phyloP scores from a whole-genome alignment of 2,888 invertebrate genomes.

The Drosophila kanekoi region DNA sequence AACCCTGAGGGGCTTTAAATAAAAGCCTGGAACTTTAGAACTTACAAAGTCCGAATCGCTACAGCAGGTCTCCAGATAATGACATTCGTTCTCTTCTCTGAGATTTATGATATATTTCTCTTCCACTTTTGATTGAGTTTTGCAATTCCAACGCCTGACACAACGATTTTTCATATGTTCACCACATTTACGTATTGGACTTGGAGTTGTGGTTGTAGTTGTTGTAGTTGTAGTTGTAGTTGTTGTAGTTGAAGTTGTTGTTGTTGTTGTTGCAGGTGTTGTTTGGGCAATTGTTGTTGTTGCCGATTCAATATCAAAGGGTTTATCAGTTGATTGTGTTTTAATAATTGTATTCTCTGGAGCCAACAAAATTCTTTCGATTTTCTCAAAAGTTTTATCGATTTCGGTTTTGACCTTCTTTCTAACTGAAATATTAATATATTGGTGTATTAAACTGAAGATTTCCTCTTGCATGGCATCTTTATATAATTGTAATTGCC shows the following conservation, averaged over 20 bases:
- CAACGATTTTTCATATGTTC: background rate
- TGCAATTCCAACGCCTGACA: slow-evolving; percentile 13
- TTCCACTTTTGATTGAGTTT: rapidly evolving
- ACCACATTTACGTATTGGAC: background rate
- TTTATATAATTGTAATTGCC: no score
- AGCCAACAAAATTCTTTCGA: no score
- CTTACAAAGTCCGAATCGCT: slow-evolving; percentile 2
- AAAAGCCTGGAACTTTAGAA: background rate
- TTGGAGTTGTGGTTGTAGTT: slow-evolving; percentile 2
- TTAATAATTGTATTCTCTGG: no score
- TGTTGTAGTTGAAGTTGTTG: background rate
- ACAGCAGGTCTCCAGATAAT: slow-evolving; percentile 32
- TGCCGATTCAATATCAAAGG: background rate
- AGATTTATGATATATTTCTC: slow-evolving; percentile 10
- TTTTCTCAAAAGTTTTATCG: no score
- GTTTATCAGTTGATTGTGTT: no score
- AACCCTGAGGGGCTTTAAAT: no score
- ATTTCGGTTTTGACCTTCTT: no score
- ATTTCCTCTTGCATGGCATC: no score
- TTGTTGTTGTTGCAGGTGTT: slow-evolving; percentile 1
- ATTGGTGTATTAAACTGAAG: no score
- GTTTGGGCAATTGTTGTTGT: background rate
- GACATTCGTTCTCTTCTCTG: background rate
- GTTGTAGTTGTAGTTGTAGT: slow-evolving; percentile 20
- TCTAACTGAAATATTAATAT: no score